Evolutionary conservation across 1,140 invertebrate genomes (phyloP), one percentile per base, ranked within the genome.

Genomic region (Calliopsis andreniformis): DNA sequence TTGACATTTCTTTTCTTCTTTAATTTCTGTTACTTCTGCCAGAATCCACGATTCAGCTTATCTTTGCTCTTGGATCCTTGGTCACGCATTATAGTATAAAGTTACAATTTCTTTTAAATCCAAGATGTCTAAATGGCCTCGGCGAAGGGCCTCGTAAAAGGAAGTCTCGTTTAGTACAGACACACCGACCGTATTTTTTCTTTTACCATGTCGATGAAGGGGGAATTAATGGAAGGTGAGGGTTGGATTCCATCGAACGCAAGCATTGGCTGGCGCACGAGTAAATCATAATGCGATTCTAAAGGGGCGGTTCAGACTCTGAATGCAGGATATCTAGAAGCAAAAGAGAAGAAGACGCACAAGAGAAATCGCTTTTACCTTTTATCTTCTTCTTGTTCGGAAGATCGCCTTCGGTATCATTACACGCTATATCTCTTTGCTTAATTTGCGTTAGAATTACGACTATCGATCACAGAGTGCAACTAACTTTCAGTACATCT

Each of bases 241-340:
- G 42, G 35, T 35, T 72, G 55, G 20, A 47, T 63, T 47, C 30
- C 45, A 39, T 77, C 78, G 79, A 78, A 63, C 59, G 53, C 70
- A 82, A 82, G 53, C 71, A 75, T 75, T 67, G 39, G 30, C 53
- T 49, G 64, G 23, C 14, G 51, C 64, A 42, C 23, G 62, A 63
- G 67, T 82, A 82, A 82, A 82, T 82, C 79, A 82, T 82, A 55
- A 72, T 28, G 68, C 53, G 75, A 82, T 72, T 82, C 42, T 82
- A 72, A 82, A 82, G 39, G 67, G 79, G 67, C 67, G 80, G 79
- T 63, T 78, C 73, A 45, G 10, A 23, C 20, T 58, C 47, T 49
- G 59, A 78, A 78, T 80, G 61, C 43, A 47, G 39, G 49, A 77
- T 71, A 64, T 81, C 68, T 58, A 20, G 3, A 63, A 42, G 53